Evolutionary conservation across 2,797 vertebrate genomes (phyloP), one percentile per base, ranked within the genome.

Genomic region (Characodon lateralis): DNA sequence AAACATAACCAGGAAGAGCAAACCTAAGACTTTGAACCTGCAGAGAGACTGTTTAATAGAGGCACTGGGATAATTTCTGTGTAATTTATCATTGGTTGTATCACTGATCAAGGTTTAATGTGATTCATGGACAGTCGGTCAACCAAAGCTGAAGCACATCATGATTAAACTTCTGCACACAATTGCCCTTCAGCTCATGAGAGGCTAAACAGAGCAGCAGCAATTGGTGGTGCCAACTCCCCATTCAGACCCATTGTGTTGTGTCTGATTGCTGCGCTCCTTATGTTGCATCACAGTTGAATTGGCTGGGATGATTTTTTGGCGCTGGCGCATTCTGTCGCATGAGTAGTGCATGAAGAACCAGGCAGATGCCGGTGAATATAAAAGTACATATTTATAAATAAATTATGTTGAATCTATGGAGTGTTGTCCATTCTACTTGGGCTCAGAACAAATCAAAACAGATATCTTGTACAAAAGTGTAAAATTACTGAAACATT

Each of bases 341-440:
- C 84, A 93, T 93, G 88, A 94, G 93, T 92, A 90, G 73, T 93
- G 83, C 84, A 93, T 93, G 90, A 89, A 84, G 87, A 72, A 88
- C 78, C 80, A 80, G 87, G 86, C 92, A 93, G 94, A 92, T 94
- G 92, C 83, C 84, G 79, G 86, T 92, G 93, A 92, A 93, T 94
- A 94, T 92, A 78, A 90, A 94, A 93, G 77, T 83, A 81, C 90
- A 90, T 86, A 80, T 80, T 85, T 71, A 78, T 91, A 87, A 93
- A 93, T 93, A 88, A 87, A 89, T 90, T 84, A 89, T 79, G 74
- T 65, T 71, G 80, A 82, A 77, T 83, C 77, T 83, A 73, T 58
- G 50, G 71, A 70, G 74, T 63, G 35, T 77, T 82, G 87, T 89
- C 76, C 72, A 51, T 85, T 83, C 10, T 48, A 83, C 35, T 83